Percentiles rank a stretch among this genome's conserved stretches.
These are phyloP conservation scores for Capromys pilorides DNA, from an alignment of 2,797 vertebrate species.

Conservation along the genomic window DNA sequence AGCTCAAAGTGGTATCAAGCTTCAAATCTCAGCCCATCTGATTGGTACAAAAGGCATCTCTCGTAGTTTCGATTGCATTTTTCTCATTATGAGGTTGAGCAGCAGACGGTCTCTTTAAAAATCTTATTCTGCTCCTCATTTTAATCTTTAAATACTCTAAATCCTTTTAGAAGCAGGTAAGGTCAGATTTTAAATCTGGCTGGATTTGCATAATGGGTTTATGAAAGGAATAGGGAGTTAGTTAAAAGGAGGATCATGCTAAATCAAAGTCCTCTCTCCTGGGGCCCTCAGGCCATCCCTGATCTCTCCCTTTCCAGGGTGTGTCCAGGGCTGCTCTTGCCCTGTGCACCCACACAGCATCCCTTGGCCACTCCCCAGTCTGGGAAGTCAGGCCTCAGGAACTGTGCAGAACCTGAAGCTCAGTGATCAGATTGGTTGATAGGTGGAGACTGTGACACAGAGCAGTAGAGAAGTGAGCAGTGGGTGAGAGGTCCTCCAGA, in stretches of 20 bases:
- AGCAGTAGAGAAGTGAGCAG: neutral
- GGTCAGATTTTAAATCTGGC: slow-evolving; percentile 68
- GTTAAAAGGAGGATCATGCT: neutral
- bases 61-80: slow-evolving; percentile 27
- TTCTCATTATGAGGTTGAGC: slow-evolving; percentile 60
- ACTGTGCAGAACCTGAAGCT: neutral
- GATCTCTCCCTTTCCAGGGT: neutral
- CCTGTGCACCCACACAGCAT: accelerated
- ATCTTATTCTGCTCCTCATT: slow-evolving; percentile 52
- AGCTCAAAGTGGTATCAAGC: neutral
- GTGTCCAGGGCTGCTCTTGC: neutral
- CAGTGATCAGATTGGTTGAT: neutral
- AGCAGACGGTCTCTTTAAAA: slow-evolving; percentile 51
- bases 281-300: neutral
- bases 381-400: neutral
- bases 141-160: slow-evolving; percentile 77
- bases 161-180: slow-evolving; percentile 75
- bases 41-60: neutral
- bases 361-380: neutral
- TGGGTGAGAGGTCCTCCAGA: neutral
- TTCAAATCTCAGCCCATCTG: neutral
- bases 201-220: slow-evolving; percentile 71
- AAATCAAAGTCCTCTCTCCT: neutral
- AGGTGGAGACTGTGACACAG: neutral
- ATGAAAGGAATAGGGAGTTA: slow-evolving; percentile 46